Evolutionary conservation across 2,113 vertebrate species (phyloP), one percentile per base, ranked within the genome.

Genomic region (Murina feae): DNA sequence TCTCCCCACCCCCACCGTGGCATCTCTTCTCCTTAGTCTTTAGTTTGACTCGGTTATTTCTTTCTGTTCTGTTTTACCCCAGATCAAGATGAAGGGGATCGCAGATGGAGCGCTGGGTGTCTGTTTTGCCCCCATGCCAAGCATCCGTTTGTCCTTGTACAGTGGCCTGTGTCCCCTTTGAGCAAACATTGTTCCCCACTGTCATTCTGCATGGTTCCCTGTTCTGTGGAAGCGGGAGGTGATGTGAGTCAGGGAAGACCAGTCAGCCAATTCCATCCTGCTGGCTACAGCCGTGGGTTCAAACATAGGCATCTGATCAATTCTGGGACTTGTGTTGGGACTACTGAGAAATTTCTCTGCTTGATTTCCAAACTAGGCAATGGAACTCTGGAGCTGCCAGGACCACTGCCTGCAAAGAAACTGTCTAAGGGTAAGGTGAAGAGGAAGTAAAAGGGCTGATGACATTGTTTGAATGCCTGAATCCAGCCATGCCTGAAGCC

Each of bases 321-420:
- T 35, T 95, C 79, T 75, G 83, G n/a, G 20, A 66, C 39, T 95
- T 60, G 18, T 4, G 32, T 39, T 76, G 84, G 20, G 63, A 53
- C 28, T 30, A 35, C 53, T 75, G 47, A 63, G 75, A 80, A 65
- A 16, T 53, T 23, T 82, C 39, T 80, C 39, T 66, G 28, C 53
- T 58, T 74, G 42, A 25, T 92, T 82, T 91, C 65, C 37, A 60
- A 65, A 18, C 28, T 58, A 71, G 32, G 32, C 23, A 10, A n/a
- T 20, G 37, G 20, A 75, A 37, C 37, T 5, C 55, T 37, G n/a
- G 65, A 35, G 13, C 47, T 76, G 12, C 47, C 13, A 55, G 44
- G 79, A 47, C n/a, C 63, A n/a, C 44, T 49, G 44, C 3, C 9
- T 55, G 58, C 35, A 55, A n/a, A 93, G 25, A 80, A 68, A 3